These are phyloP conservation scores for Neodiprion fabricii DNA, from an alignment of 1,140 invertebrate species.

Conservation along the genomic window DNA sequence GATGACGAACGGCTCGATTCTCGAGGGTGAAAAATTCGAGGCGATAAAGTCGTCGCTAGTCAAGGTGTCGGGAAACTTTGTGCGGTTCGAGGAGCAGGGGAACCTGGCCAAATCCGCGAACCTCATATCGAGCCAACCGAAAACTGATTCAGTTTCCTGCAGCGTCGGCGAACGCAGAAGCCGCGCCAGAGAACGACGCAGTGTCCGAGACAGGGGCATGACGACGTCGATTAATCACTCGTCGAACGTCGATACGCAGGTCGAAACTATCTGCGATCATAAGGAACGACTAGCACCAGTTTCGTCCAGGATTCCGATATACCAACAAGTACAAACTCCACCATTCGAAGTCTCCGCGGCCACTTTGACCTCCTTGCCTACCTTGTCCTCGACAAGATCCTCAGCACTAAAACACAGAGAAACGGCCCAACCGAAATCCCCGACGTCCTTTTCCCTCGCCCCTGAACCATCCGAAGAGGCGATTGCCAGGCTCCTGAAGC, in stretches of 20 bases:
- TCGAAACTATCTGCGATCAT: constrained; percentile 38
- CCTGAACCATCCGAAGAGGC: constrained; percentile 49
- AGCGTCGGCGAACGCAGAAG: constrained; percentile 45
- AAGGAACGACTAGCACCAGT: constrained; percentile 35
- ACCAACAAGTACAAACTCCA: constrained; percentile 15
- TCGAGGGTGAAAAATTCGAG: background rate
- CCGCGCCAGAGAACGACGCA: constrained; percentile 51
- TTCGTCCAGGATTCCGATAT: constrained; percentile 38
- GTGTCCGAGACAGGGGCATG: constrained; percentile 33
- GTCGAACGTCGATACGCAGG: background rate
- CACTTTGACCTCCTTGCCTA: constrained; percentile 14
- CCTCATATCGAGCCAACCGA: background rate
- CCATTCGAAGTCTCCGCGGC: constrained; percentile 11
- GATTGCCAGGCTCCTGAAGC: constrained; percentile 61
- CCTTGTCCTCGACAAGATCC: constrained; percentile 6
- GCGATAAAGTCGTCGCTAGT: background rate
- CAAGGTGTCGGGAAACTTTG: background rate
- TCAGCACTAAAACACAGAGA: constrained; percentile 8
- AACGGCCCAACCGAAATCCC: background rate
- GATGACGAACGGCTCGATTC: background rate
- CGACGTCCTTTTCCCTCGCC: background rate
- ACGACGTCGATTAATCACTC: background rate
- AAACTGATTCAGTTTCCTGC: background rate
- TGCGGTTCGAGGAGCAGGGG: background rate
- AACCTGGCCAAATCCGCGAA: background rate